phyloP scores from a whole-genome alignment of 2,888 invertebrate genomes.

The Tyria jacobaeae region DNA sequence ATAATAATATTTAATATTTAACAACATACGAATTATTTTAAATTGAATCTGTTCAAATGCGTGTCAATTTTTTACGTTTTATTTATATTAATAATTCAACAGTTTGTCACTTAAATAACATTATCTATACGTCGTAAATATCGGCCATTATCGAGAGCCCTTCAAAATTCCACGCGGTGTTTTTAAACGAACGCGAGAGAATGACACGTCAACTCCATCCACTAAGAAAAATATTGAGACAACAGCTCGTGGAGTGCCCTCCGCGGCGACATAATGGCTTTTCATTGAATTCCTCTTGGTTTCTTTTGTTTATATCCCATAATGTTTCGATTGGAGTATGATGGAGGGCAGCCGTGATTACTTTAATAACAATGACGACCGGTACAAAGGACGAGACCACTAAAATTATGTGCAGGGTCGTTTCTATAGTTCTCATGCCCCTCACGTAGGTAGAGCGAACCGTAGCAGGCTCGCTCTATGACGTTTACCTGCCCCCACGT shows the following conservation, averaged over 20 bases:
- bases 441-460: constrained; percentile 72
- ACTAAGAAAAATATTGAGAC: constrained; percentile 86
- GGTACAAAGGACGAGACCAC: constrained; percentile 80
- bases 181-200: constrained; percentile 77
- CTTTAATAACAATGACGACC: constrained; percentile 84
- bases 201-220: constrained; percentile 83
- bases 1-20: background rate
- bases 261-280: constrained; percentile 84
- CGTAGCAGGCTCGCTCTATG: constrained; percentile 60
- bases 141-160: constrained; percentile 82
- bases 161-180: constrained; percentile 83
- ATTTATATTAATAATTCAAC: constrained; percentile 77
- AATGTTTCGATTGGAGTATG: constrained; percentile 84
- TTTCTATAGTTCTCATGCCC: constrained; percentile 77
- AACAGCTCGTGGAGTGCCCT: constrained; percentile 80
- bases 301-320: constrained; percentile 86
- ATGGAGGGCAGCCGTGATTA: constrained; percentile 84
- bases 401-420: constrained; percentile 83
- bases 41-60: constrained; percentile 41
- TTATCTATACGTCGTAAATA: constrained; percentile 84
- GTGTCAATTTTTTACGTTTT: constrained; percentile 70
- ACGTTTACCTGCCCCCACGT: constrained; percentile 72
- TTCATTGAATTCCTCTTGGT: constrained; percentile 85
- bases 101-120: constrained; percentile 75
- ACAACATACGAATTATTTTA: constrained; percentile 35